Evolutionary conservation across 2,888 invertebrate species (phyloP).

Genomic region (Saturnia pavonia): DNA sequence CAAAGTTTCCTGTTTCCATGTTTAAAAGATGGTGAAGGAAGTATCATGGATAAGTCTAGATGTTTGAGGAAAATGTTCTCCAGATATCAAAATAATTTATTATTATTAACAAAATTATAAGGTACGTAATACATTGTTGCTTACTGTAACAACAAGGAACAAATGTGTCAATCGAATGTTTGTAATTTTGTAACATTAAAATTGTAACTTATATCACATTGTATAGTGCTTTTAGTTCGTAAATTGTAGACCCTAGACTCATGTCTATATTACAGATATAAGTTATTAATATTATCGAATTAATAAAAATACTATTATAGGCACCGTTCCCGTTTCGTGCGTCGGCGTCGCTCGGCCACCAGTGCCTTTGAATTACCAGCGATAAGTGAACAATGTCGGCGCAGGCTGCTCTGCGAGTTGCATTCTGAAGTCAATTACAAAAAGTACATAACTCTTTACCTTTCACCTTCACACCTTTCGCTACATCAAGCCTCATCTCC

Average conservation of each 20-base stretch:
- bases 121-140: too few species aligned
- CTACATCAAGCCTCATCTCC: background rate
- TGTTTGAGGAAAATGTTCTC: too few species aligned
- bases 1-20: background rate
- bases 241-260: background rate
- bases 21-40: background rate
- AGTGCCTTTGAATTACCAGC: constrained; percentile 32
- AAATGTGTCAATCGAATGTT: background rate
- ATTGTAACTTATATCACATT: background rate
- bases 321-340: constrained; percentile 42
- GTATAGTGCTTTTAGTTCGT: background rate
- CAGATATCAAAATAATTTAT: too few species aligned
- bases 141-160: background rate
- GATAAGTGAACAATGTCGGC: constrained; percentile 67
- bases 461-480: constrained; percentile 19
- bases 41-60: too few species aligned
- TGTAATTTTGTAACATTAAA: too few species aligned
- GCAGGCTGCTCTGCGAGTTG: constrained; percentile 68
- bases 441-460: constrained; percentile 2
- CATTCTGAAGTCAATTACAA: constrained; percentile 58
- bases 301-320: constrained; percentile 33
- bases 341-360: constrained; percentile 49
- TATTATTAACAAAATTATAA: too few species aligned
- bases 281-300: background rate
- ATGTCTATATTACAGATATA: too few species aligned